These are phyloP conservation scores for Enteromius fasciolatus DNA, from an alignment of 2,797 vertebrate species.

Conservation along the genomic window DNA sequence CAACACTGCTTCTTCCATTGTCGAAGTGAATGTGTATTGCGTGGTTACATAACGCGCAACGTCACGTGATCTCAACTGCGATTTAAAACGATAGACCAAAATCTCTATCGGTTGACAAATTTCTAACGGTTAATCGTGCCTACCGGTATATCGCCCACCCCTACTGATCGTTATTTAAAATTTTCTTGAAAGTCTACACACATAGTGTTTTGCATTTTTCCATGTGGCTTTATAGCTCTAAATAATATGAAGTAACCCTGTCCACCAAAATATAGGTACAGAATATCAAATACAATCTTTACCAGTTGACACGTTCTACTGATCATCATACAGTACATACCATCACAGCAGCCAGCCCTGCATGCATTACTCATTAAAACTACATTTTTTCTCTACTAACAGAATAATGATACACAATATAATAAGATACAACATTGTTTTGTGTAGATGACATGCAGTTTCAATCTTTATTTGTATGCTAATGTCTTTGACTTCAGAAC, in stretches of 20 bases:
- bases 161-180: too few relatives aligned
- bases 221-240: neutral
- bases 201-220: neutral
- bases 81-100: too few relatives aligned
- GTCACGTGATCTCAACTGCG: too few relatives aligned
- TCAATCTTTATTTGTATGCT: neutral
- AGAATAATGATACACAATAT: neutral
- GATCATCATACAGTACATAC: neutral
- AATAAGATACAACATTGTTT: neutral
- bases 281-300: slow-evolving; percentile 19
- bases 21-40: too few relatives aligned
- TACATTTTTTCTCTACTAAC: slow-evolving; percentile 28
- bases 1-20: too few relatives aligned
- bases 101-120: too few relatives aligned
- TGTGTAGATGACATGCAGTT: slow-evolving; percentile 4
- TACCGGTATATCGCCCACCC: too few relatives aligned
- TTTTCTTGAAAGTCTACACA: neutral
- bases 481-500: neutral
- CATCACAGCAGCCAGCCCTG: neutral
- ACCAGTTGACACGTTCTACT: neutral
- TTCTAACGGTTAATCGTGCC: too few relatives aligned
- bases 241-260: neutral
- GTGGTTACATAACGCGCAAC: too few relatives aligned
- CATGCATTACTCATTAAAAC: slow-evolving; percentile 36
- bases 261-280: neutral